Conservation (phyloP, 2,113 vertebrate species). For the Lasiurus borealis region DNA sequence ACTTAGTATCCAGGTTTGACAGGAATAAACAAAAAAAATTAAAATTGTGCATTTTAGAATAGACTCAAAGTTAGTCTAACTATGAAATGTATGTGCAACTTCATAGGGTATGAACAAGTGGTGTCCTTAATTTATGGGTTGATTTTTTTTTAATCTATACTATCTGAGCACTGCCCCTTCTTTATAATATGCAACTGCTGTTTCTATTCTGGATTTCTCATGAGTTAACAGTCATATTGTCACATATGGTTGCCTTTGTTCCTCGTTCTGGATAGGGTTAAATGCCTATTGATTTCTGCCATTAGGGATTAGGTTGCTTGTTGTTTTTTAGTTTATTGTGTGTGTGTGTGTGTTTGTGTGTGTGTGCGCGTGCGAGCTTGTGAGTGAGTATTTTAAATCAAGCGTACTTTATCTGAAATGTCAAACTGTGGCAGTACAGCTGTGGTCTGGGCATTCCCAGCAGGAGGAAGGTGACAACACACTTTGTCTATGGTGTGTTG, state of each 20-base stretch:
- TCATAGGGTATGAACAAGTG: not conserved
- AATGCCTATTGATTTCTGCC: not conserved
- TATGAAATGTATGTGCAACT: not conserved
- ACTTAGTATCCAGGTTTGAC: not conserved
- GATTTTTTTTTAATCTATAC: not conserved
- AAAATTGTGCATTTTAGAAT: not conserved
- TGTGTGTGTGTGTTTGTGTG: too few relatives aligned
- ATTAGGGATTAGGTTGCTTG: not conserved
- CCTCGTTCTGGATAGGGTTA: not conserved
- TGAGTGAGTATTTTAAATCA: constrained; percentile 43
- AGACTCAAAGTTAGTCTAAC: not conserved
- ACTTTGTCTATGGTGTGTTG: constrained; percentile 64
- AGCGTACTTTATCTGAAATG: constrained; percentile 78
- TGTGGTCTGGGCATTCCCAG: constrained; percentile 68
- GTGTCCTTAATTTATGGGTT: not conserved
- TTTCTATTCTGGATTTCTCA: not conserved
- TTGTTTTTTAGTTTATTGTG: not conserved
- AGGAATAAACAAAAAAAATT: not conserved
- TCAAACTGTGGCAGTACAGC: constrained; percentile 74
- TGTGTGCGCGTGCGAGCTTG: too few relatives aligned
- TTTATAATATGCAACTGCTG: not conserved
- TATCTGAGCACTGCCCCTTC: not conserved
- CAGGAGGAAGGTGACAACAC: constrained; percentile 57
- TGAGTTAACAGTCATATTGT: constrained; percentile 21
- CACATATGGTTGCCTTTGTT: fast-evolving